phyloP scores from a whole-genome alignment of 2,113 vertebrate genomes.

The Oenanthe melanoleuca region DNA sequence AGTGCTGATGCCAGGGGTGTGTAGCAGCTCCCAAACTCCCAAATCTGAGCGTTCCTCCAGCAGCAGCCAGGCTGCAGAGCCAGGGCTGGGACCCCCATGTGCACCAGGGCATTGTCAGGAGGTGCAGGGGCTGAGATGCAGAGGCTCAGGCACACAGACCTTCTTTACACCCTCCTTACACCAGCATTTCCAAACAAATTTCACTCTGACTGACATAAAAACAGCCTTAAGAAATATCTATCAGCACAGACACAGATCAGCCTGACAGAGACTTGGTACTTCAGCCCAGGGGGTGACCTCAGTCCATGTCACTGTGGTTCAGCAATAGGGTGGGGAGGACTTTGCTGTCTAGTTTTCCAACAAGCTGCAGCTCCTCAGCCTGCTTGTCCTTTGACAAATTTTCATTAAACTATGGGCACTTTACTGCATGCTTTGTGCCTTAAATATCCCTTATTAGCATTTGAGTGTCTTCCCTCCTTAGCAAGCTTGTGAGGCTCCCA shows the following conservation, averaged over 20 bases:
- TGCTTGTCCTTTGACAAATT: background rate
- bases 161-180: background rate
- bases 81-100: background rate
- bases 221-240: background rate
- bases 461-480: conserved; percentile 40
- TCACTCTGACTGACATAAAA: background rate
- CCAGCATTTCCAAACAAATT: background rate
- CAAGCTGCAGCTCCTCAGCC: background rate
- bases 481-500: conserved; percentile 40
- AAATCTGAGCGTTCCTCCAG: background rate
- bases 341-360: background rate
- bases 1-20: background rate
- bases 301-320: background rate
- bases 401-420: conserved; percentile 19
- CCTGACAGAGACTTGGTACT: background rate
- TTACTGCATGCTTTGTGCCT: conserved; percentile 43
- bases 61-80: background rate
- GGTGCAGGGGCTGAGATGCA: background rate
- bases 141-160: background rate
- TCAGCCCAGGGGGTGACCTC: background rate
- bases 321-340: background rate
- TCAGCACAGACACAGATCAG: background rate
- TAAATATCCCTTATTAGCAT: conserved; percentile 65
- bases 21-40: background rate
- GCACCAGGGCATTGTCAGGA: background rate